Evolutionary conservation across 2,113 vertebrate genomes (phyloP).

Genomic region (Callaeas wilsoni): DNA sequence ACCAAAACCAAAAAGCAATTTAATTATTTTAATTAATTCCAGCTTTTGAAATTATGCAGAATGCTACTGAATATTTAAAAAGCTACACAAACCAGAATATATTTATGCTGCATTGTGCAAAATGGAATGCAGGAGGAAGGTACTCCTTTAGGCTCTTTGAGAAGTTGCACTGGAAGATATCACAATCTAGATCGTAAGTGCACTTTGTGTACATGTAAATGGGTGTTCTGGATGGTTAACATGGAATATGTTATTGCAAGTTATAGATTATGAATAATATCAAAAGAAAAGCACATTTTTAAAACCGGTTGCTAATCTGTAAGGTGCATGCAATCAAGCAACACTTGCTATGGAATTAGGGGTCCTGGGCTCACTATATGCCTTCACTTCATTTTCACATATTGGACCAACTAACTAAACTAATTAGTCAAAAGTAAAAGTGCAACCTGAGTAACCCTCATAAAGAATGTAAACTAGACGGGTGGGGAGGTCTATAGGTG

Average conservation of each 20-base stretch:
- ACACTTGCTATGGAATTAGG: not conserved
- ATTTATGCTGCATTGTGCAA: not conserved
- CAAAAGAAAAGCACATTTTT: not conserved
- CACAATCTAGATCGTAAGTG: not conserved
- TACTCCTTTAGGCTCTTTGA: not conserved
- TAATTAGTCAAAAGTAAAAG: conserved; percentile 60
- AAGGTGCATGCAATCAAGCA: not conserved
- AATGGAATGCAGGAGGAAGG: not conserved
- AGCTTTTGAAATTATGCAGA: conserved; percentile 42
- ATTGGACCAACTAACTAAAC: conserved; percentile 55
- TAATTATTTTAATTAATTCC: conserved; percentile 58
- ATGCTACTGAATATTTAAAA: conserved; percentile 25
- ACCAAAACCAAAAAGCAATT: conserved; percentile 34
- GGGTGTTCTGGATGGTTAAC: not conserved
- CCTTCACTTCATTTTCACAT: conserved; percentile 28
- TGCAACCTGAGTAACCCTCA: conserved; percentile 70
- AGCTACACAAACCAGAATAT: not conserved
- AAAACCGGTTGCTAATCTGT: not conserved
- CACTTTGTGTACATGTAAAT: not conserved
- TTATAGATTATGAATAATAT: not conserved
- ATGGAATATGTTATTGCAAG: not conserved
- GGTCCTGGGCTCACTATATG: not conserved
- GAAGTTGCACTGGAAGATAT: not conserved
- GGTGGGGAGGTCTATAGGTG: conserved; percentile 80
- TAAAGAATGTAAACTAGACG: conserved; percentile 75